phyloP scores from a whole-genome alignment of 2,113 vertebrate genomes.

The Melozone crissalis region DNA sequence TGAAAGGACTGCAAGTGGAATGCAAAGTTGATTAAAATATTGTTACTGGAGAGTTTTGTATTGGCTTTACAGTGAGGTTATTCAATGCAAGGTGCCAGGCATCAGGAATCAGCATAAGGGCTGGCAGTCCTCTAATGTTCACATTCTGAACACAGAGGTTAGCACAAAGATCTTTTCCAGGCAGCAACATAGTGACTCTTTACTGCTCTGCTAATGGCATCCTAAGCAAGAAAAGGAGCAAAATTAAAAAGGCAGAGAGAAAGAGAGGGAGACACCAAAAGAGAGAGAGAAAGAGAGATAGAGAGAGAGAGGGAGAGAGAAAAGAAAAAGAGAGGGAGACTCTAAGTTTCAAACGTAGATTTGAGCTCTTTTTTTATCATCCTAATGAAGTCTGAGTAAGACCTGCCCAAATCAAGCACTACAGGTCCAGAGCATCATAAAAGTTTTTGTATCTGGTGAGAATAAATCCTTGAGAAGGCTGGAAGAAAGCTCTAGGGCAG shows the following conservation, averaged over 20 bases:
- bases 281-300: no score
- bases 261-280: no score
- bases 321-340: not conserved
- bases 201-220: not conserved
- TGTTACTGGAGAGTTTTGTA: not conserved
- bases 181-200: accelerated
- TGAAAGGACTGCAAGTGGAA: not conserved
- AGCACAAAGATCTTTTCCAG: not conserved
- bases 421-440: not conserved
- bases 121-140: not conserved
- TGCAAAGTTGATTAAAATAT: not conserved
- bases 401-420: not conserved
- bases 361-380: not conserved
- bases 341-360: not conserved
- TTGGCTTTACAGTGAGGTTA: not conserved
- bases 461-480: not conserved
- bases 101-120: not conserved
- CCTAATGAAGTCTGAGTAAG: not conserved
- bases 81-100: not conserved
- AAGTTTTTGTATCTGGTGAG: not conserved
- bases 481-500: not conserved
- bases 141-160: not conserved
- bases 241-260: not conserved
- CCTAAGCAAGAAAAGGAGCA: not conserved
- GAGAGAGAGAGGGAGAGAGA: not conserved